A percentile compares a stretch with the other conserved stretches of the same genome.
Conservation (phyloP, 1,140 invertebrate genomes). For the Streblospio benedicti region DNA sequence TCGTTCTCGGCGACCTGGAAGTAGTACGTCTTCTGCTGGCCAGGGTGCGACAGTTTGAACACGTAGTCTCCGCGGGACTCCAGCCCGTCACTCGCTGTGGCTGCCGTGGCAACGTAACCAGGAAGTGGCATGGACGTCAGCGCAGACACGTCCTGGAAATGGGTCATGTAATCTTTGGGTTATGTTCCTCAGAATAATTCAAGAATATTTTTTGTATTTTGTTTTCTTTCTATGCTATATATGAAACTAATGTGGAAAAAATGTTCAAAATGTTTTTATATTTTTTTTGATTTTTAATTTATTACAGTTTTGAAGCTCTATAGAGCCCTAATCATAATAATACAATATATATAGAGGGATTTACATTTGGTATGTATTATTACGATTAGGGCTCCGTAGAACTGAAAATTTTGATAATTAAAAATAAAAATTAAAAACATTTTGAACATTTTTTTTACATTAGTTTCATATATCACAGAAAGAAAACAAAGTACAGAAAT, state of each 20-base stretch:
- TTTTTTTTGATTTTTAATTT: not conserved
- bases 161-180: not conserved
- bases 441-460: no score
- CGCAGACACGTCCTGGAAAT: conserved; percentile 48
- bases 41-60: conserved; percentile 53
- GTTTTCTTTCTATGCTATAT: not conserved
- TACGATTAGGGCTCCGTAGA: no score
- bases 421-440: no score
- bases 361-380: not conserved
- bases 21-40: conserved; percentile 51
- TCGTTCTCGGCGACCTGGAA: conserved; percentile 49
- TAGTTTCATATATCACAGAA: no score
- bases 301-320: no score
- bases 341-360: no score
- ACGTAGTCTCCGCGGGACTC: conserved; percentile 49
- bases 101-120: conserved; percentile 49
- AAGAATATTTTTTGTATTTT: not conserved
- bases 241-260: no score
- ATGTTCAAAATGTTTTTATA: no score
- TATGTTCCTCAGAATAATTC: not conserved
- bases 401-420: no score
- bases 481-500: no score
- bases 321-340: no score
- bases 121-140: conserved; percentile 59
- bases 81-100: conserved; percentile 29